Evolutionary conservation across 2,113 vertebrate species (phyloP).

Genomic region (Sula dactylatra): DNA sequence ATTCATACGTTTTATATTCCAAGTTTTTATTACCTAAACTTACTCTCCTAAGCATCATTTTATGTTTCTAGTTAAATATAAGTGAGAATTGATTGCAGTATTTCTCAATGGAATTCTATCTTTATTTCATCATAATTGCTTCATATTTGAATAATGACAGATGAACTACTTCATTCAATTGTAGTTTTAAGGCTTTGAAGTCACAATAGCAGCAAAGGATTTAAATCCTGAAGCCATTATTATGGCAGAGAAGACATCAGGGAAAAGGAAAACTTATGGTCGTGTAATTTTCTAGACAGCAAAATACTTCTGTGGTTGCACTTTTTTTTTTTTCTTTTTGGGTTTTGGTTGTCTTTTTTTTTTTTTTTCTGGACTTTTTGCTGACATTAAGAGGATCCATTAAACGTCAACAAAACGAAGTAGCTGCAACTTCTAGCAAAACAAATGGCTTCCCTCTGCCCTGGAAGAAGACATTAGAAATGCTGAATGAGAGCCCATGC

Average conservation of each 20-base stretch:
- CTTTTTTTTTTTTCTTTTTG: background rate
- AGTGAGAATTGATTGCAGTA: constrained; percentile 77
- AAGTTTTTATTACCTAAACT: constrained; percentile 74
- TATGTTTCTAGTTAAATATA: constrained; percentile 79
- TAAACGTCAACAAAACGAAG: background rate
- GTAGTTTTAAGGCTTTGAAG: constrained; percentile 77
- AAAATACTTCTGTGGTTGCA: constrained; percentile 24
- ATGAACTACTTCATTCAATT: constrained; percentile 78
- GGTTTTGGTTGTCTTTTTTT: too few relatives aligned
- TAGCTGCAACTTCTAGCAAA: background rate
- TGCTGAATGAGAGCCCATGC: background rate
- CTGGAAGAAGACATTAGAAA: constrained; percentile 15
- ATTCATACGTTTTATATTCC: constrained; percentile 66
- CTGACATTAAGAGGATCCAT: background rate
- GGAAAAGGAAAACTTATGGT: constrained; percentile 73
- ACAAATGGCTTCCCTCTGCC: constrained; percentile 1
- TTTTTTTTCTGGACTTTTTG: constrained; percentile 2
- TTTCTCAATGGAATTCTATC: constrained; percentile 81
- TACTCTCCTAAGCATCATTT: constrained; percentile 72
- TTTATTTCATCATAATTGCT: constrained; percentile 85
- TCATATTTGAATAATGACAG: constrained; percentile 83
- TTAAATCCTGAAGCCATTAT: constrained; percentile 79
- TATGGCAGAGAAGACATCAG: constrained; percentile 66
- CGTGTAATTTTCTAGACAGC: constrained; percentile 58
- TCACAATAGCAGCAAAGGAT: constrained; percentile 76